These are phyloP conservation scores for Campylomormyrus numenius DNA, from an alignment of 2,113 vertebrate genomes.

Conservation along the genomic window DNA sequence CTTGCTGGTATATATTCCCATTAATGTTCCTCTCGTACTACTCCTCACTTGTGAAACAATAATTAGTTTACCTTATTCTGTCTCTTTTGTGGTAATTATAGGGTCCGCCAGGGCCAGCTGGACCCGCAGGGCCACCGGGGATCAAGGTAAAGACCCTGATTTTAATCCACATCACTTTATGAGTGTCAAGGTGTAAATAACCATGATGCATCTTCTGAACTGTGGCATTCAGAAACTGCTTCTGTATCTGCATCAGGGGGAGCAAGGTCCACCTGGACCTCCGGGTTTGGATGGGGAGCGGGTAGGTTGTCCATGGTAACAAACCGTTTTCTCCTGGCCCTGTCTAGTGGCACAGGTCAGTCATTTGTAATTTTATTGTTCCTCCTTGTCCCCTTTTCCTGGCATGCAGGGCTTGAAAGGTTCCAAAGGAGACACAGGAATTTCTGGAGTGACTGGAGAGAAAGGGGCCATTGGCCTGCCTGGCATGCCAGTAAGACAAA, in stretches of 20 bases:
- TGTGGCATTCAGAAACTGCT: background rate
- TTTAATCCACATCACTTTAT: background rate
- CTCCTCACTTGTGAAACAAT: background rate
- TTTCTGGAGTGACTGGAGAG: constrained; percentile 79
- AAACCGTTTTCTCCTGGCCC: background rate
- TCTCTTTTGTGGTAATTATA: constrained; percentile 59
- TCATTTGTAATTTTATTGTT: background rate
- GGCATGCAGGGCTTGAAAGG: constrained; percentile 80
- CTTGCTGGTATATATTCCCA: background rate
- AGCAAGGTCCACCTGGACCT: constrained; percentile 77
- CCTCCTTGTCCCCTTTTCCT: background rate
- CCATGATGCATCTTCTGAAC: background rate
- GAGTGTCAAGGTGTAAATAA: background rate
- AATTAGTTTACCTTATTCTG: constrained; percentile 3
- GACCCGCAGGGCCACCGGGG: constrained; percentile 76
- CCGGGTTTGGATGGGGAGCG: constrained; percentile 86
- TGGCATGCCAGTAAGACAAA: constrained; percentile 80
- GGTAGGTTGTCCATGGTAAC: constrained; percentile 53
- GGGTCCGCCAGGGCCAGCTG: constrained; percentile 81
- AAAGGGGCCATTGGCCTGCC: constrained; percentile 86
- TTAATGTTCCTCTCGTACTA: background rate
- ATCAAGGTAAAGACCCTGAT: constrained; percentile 69
- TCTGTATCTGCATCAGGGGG: constrained; percentile 65
- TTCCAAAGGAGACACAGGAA: constrained; percentile 86
- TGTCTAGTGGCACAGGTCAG: background rate